Evolutionary conservation across 2,797 vertebrate genomes (phyloP), one percentile per base, ranked within the genome.

Genomic region (Sebastes minor): DNA sequence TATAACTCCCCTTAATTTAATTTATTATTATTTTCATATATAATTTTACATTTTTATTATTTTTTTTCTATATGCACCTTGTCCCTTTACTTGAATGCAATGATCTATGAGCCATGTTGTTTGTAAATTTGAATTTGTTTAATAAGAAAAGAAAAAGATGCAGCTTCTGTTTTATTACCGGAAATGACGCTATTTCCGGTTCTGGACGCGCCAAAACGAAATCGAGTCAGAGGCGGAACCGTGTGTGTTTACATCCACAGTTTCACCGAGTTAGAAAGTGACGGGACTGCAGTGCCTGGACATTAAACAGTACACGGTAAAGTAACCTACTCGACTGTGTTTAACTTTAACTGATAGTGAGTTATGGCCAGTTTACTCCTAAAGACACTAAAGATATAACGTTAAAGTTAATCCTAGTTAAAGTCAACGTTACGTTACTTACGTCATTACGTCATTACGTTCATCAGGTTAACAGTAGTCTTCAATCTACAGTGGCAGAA

Each of bases 191-290:
- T 6, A 20, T 4, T 80, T 86, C 84, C 76, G 52, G 27, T 65
- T 71, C 1, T 1, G 3, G 18, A 28, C 13, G 84, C 87, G 87
- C 84, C 32, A 80, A 86, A 55, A 67, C 76, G 11, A 68, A 88
- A 86, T 64, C 14, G 12, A 33, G n/a, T 2, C 3, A 8, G 60
- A 3, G 38, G 35, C 23, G 4, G 25, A 57, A 42, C 6, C 9
- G 18, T 33, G 25, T 16, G 33, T 71, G 64, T 74, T 71, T 20
- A 14, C 38, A 22, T 42, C 38, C 38, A 42, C 9, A 4, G 8
- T 42, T 52, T 66, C 18, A 46, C 46, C 18, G 56, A 59, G 56
- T 28, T 30, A 53, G 3, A 25, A n/a, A 25, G 13, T 25, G 62
- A 18, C 62, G 9, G 1, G n/a, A 67, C 49, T 57, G 32, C 33